Percentiles rank a stretch among this genome's conserved stretches.
Conservation (phyloP, 2,888 invertebrate genomes). For the Frankliniella intonsa region DNA sequence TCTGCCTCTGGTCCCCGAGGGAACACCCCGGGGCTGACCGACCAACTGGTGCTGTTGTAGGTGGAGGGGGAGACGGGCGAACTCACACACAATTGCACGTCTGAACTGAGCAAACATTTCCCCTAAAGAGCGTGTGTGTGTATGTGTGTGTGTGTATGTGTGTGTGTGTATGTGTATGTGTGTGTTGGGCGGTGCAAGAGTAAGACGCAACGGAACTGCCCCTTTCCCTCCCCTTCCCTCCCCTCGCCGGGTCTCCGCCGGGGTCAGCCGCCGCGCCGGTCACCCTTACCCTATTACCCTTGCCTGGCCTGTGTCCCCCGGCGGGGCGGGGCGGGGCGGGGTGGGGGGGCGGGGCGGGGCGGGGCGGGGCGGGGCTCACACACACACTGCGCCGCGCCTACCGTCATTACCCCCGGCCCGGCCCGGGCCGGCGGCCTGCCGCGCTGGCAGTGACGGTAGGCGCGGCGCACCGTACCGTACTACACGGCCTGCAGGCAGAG, state of each 20-base stretch:
- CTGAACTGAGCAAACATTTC: constrained; percentile 16
- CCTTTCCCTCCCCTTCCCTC: background rate
- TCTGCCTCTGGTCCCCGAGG: background rate
- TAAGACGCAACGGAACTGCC: background rate
- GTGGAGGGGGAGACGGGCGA: no score
- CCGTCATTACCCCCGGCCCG: no score
- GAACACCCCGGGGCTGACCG: background rate
- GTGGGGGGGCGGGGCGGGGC: background rate
- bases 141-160: background rate
- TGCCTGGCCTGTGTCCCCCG: background rate
- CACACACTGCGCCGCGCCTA: no score
- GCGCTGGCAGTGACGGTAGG: no score
- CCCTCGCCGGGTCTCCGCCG: background rate
- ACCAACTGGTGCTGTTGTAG: no score
- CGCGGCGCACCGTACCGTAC: no score
- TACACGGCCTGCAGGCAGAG: no score
- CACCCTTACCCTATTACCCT: background rate
- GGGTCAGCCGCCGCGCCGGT: no score
- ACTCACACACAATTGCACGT: background rate
- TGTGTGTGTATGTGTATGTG: background rate
- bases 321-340: background rate
- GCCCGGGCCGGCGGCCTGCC: no score
- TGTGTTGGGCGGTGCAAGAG: background rate
- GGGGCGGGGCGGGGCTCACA: background rate
- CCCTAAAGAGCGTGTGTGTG: background rate